Percentiles rank a stretch among this genome's conserved stretches.
Evolutionary conservation across 2,797 vertebrate species (phyloP).

Genomic region (Manis crassicaudata): DNA sequence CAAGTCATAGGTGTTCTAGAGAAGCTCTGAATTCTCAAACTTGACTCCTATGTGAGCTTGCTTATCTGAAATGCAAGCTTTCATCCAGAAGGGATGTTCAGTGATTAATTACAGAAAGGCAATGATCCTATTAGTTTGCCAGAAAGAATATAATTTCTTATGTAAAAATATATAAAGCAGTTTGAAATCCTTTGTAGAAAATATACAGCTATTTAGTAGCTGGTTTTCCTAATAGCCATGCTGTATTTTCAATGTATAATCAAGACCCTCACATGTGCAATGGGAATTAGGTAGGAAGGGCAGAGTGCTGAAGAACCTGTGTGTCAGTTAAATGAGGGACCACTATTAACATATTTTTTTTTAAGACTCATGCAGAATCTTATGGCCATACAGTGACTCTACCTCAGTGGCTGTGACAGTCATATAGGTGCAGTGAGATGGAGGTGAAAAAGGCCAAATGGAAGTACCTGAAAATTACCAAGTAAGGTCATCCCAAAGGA

Average conservation of each 20-base stretch:
- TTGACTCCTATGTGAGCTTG: neutral
- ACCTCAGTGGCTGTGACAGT: neutral
- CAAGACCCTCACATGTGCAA: fast-evolving
- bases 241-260: neutral
- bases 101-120: conserved; percentile 10
- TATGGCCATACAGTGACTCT: neutral
- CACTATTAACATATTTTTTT: neutral
- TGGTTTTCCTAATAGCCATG: neutral
- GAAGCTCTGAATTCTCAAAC: neutral
- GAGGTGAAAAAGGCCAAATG: conserved; percentile 48
- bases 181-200: conserved; percentile 11
- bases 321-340: neutral
- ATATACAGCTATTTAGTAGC: neutral
- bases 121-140: conserved; percentile 22
- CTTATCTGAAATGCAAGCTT: neutral
- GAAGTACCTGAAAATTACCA: conserved; percentile 95
- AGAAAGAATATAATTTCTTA: conserved; percentile 2
- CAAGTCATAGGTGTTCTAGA: neutral
- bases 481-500: conserved; percentile 95
- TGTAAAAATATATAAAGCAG: neutral
- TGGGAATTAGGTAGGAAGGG: neutral
- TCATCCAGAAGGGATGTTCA: neutral
- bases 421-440: neutral
- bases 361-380: neutral
- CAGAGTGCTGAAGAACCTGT: neutral